Base-by-base conservation (phyloP, 1,140 invertebrate species). In the Leptinotarsa defecta region DNA sequence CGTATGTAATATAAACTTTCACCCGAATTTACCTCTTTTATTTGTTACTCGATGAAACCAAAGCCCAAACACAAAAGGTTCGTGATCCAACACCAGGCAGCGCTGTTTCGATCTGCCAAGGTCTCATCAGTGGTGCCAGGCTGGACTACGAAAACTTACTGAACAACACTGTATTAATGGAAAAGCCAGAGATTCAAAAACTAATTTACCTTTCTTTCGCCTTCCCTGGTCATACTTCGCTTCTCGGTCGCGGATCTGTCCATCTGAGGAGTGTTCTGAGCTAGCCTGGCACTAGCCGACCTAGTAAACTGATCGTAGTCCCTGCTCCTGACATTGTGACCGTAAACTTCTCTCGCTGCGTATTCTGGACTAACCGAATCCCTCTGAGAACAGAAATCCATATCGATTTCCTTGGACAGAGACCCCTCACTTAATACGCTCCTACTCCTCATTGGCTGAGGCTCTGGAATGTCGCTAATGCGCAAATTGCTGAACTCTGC, bases 251-350 rank as follows among this genome's bases (percentile, higher is more conserved):
- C 68, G 63, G 78, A 71, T 74, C 79, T 77, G 68, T 77, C 63
- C 27, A 84, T 83, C 73, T 86, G 84, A 11, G 82, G 79, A 11
- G 82, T 85, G 64, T 88, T 89, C 52, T 91, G 89, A 27, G 93
- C 91, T 75, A 95, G 86, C 57, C 94, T 86, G 3, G 94, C 94
- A 82, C 93, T 94, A 15, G 94, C 94, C 20, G 94, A 95, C 81
- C 94, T 89, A 74, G 89, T 86, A 81, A 93, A 92, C 80, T 89
- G 90, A 73, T 91, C 89, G 76, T 87, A 81, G 68, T 85, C 82
- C 19, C 75, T 68, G 62, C 69, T 80, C 27, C 74, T 67, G 24
- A 73, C 73, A 71, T 85, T 84, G 68, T 80, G 77, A 24, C 73
- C 74, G 57, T 82, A 68, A 63, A 85, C 75, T 49, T 86, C 83